Percentiles rank a stretch among this genome's conserved stretches.
phyloP scores from a whole-genome alignment of 64 coral and sea anemone species.

The Montipora foliosa region DNA sequence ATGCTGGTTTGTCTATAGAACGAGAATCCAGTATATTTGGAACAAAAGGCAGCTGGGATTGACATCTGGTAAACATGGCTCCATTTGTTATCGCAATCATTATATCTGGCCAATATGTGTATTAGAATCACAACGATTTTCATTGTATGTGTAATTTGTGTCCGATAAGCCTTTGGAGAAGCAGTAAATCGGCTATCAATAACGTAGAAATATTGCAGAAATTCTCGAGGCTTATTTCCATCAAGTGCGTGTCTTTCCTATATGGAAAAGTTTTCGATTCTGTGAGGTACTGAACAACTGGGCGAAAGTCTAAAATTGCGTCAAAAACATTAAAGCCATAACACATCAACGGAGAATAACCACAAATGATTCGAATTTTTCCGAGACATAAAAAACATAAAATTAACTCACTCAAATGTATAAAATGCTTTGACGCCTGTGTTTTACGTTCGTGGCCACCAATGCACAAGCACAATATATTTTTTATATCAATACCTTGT shows the following conservation, averaged over 20 bases:
- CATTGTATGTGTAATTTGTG: conserved; percentile 59
- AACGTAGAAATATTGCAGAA: background rate
- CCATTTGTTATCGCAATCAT: conserved; percentile 78
- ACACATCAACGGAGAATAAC: background rate
- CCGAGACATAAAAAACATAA: background rate
- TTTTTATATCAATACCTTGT: background rate
- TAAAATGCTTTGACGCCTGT: background rate
- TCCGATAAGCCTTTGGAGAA: conserved; percentile 46
- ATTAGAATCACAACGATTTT: conserved; percentile 69
- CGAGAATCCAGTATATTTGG: conserved; percentile 41
- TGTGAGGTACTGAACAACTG: background rate
- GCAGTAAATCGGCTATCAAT: conserved; percentile 5
- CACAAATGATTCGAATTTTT: background rate
- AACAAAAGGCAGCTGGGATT: conserved; percentile 52
- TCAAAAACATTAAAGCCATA: background rate
- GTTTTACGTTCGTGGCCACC: background rate
- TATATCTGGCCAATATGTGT: conserved; percentile 72
- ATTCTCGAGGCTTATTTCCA: background rate
- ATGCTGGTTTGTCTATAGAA: conserved; percentile 31
- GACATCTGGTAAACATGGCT: conserved; percentile 93
- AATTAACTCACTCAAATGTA: background rate
- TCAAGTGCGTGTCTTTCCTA: background rate
- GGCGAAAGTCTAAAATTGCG: background rate
- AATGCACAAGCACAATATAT: background rate
- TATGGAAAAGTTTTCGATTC: background rate